A percentile compares a stretch with the other conserved stretches of the same genome.
These are phyloP conservation scores for Drosophila kokeensis DNA, from an alignment of 2,888 invertebrate genomes.

Conservation along the genomic window DNA sequence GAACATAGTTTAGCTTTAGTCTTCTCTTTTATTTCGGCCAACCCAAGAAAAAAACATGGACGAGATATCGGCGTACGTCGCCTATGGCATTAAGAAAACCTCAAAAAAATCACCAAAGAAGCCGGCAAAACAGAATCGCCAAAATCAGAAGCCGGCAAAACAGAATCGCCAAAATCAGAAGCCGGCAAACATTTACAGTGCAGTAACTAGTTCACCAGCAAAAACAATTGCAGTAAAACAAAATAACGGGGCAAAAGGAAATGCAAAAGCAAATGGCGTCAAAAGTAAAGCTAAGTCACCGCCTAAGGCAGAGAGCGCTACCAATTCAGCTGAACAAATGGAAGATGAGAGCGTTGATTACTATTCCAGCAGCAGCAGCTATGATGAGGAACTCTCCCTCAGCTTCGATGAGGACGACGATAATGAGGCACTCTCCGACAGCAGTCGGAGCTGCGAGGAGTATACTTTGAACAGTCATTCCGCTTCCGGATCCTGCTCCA, in stretches of 20 bases:
- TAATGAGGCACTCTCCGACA: not conserved
- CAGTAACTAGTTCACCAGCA: not conserved
- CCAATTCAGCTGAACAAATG: not conserved
- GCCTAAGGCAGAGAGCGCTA: slow-evolving; percentile 1
- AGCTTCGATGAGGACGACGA: not conserved
- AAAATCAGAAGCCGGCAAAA: not conserved
- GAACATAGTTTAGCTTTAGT: not conserved
- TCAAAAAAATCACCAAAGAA: not conserved
- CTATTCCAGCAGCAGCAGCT: not conserved
- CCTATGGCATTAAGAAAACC: slow-evolving; percentile 3
- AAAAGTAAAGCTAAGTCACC: not conserved
- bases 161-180: not conserved
- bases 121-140: not conserved
- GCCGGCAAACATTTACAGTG: not conserved
- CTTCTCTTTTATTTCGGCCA: not conserved
- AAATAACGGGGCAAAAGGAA: not conserved
- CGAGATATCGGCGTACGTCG: slow-evolving; percentile 27
- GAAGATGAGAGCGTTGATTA: not conserved
- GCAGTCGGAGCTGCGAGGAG: slow-evolving; percentile 1
- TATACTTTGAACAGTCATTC: not conserved
- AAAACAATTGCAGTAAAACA: not conserved
- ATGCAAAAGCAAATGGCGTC: not conserved
- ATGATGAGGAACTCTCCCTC: no score
- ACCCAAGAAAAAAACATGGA: slow-evolving; percentile 8
- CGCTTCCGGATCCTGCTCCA: not conserved